Evolutionary conservation across 1,140 invertebrate species (phyloP), one percentile per base, ranked within the genome.

Genomic region (Heterodera carotae): DNA sequence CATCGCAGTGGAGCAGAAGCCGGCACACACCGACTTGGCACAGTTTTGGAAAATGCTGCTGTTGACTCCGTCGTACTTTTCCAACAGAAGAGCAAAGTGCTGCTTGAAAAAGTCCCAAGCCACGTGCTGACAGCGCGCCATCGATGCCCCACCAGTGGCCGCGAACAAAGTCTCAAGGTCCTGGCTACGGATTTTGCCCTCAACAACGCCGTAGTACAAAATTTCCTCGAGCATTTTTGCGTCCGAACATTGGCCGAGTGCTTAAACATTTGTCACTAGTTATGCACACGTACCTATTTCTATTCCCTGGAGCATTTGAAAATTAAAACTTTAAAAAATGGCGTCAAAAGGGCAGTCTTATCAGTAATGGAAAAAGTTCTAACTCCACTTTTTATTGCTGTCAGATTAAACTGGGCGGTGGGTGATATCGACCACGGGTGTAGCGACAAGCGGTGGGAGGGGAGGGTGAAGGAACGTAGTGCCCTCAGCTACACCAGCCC

Each of bases 51-150:
- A 87, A 7, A 88, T 53, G n/a, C 59, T 69, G 31, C 67, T 75
- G 72, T 81, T 86, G 27, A 79, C 76, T 5, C 76, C 76, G 15
- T 86, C 85, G 53, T 81, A 86, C 39, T 78, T 81, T 12, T 81
- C 53, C 25, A 84, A 12, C 18, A 97, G 90, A 64, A 90, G 89
- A 66, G 91, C 88, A 91, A 92, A 93, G 84, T 95, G 93, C n/a
- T 93, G 91, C 86, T 95, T 93, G 83, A 96, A 92, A 89, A 94
- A 97, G 67, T 93, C 88, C 95, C 95, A 98, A 0, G 93, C 92
- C 66, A 95, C 88, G 69, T 94, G 91, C 48, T 94, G 91, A 0
- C 94, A 94, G 75, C 91, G 89, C 25, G 69, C 81, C 1, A 73
- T 77, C 22, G 70, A 33, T 22, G 64, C 48, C 8, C 67, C 33